Percentiles rank a stretch among this genome's conserved stretches.
phyloP scores from a whole-genome alignment of 2,888 invertebrate species.

The Noctua janthe region DNA sequence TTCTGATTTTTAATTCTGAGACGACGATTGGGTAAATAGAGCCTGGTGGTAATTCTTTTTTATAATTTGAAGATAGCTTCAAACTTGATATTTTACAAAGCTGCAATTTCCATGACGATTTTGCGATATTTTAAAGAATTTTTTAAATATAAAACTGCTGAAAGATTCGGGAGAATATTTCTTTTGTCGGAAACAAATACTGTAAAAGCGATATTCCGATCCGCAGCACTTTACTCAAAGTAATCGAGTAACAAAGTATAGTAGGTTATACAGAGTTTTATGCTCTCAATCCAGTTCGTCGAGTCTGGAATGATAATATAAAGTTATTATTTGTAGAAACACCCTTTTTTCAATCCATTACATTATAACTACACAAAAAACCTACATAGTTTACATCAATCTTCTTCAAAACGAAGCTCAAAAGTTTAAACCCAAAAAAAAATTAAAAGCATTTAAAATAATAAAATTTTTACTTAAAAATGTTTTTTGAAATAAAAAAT shows the following conservation, averaged over 20 bases:
- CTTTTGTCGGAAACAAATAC: conserved; percentile 18
- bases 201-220: background rate
- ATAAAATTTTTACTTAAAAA: conserved; percentile 19
- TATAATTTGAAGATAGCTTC: background rate
- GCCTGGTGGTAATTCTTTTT: background rate
- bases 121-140: background rate
- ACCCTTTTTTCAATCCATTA: conserved; percentile 28
- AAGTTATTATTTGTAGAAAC: conserved; percentile 26
- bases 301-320: conserved; percentile 28
- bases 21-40: background rate
- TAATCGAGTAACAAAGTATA: conserved; percentile 45
- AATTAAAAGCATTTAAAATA: conserved; percentile 46
- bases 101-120: background rate
- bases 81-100: background rate
- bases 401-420: conserved; percentile 39
- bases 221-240: conserved; percentile 26
- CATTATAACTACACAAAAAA: conserved; percentile 19
- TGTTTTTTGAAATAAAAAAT: conserved; percentile 30
- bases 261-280: conserved; percentile 48
- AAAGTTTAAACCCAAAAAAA: conserved; percentile 8
- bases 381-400: background rate
- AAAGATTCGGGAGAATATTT: conserved; percentile 9
- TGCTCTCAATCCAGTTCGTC: conserved; percentile 33
- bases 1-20: conserved; percentile 20
- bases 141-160: background rate